phyloP scores from a whole-genome alignment of 2,888 invertebrate species.

The Mesorhabditis sp. region DNA sequence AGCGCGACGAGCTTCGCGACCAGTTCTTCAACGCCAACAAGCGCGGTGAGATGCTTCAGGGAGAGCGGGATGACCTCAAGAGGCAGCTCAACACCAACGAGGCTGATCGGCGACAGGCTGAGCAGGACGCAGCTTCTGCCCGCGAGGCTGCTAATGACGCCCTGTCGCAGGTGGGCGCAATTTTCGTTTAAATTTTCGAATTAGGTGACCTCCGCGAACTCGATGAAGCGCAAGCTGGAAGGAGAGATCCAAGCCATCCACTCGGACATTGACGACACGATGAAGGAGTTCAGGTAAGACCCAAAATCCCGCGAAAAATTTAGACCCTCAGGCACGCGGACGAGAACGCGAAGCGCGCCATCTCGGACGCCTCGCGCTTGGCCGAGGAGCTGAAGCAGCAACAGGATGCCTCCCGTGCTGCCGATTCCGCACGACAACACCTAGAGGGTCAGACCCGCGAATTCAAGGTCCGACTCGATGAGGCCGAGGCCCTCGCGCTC shows the following conservation, averaged over 20 bases:
- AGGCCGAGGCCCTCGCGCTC: constrained; percentile 93
- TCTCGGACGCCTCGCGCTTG: constrained; percentile 95
- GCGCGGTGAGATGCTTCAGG: constrained; percentile 91
- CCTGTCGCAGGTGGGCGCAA: constrained; percentile 20
- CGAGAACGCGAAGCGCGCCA: constrained; percentile 97
- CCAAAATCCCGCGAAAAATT: constrained; percentile 73
- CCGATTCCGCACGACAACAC: constrained; percentile 95
- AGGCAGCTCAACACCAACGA: constrained; percentile 65
- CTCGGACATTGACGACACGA: constrained; percentile 93
- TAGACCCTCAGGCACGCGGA: constrained; percentile 98
- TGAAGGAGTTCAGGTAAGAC: constrained; percentile 76
- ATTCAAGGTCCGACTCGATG: constrained; percentile 89
- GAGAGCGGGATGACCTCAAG: constrained; percentile 95
- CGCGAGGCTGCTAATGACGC: constrained; percentile 96
- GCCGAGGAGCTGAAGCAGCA: constrained; percentile 98
- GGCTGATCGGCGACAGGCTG: constrained; percentile 87
- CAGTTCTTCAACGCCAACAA: constrained; percentile 94
- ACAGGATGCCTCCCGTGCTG: constrained; percentile 92
- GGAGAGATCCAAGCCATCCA: constrained; percentile 58
- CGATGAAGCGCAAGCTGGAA: constrained; percentile 61
- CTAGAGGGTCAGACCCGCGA: constrained; percentile 98
- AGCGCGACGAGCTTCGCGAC: constrained; percentile 95
- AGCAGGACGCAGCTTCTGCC: constrained; percentile 93
- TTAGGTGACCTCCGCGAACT: constrained; percentile 57
- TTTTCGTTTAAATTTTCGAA: no score